phyloP scores from a whole-genome alignment of 2,113 vertebrate genomes.

The Cygnus buccinator region DNA sequence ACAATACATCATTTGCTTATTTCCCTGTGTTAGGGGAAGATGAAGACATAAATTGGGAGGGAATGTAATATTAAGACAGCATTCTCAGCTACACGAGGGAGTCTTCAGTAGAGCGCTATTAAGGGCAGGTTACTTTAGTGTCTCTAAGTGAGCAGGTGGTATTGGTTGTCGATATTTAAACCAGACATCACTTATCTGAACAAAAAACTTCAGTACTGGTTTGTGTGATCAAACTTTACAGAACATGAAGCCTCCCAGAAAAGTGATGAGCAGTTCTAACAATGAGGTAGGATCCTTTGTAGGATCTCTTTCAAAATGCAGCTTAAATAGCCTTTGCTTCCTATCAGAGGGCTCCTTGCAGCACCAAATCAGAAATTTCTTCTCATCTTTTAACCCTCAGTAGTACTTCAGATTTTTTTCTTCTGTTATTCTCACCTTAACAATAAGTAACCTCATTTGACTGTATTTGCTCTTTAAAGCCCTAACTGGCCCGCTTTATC shows the following conservation, averaged over 20 bases:
- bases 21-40: neutral
- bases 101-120: neutral
- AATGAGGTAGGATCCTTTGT: slow-evolving; percentile 65
- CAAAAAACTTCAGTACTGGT: slow-evolving; percentile 60
- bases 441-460: neutral
- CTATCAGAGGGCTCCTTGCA: slow-evolving; percentile 41
- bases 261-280: slow-evolving; percentile 69
- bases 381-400: neutral
- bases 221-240: slow-evolving; percentile 71
- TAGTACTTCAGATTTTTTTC: neutral
- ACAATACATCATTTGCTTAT: neutral
- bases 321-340: slow-evolving; percentile 47
- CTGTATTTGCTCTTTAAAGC: neutral
- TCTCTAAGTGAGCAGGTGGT: neutral
- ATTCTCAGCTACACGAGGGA: neutral
- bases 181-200: slow-evolving; percentile 36
- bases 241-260: slow-evolving; percentile 67
- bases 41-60: neutral
- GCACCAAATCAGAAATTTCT: slow-evolving; percentile 48
- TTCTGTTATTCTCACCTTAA: neutral
- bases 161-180: slow-evolving; percentile 33
- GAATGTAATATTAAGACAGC: neutral
- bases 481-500: slow-evolving; percentile 20
- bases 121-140: neutral
- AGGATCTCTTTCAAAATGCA: slow-evolving; percentile 52